phyloP scores from a whole-genome alignment of 2,113 vertebrate genomes.

The Thymallus thymallus region DNA sequence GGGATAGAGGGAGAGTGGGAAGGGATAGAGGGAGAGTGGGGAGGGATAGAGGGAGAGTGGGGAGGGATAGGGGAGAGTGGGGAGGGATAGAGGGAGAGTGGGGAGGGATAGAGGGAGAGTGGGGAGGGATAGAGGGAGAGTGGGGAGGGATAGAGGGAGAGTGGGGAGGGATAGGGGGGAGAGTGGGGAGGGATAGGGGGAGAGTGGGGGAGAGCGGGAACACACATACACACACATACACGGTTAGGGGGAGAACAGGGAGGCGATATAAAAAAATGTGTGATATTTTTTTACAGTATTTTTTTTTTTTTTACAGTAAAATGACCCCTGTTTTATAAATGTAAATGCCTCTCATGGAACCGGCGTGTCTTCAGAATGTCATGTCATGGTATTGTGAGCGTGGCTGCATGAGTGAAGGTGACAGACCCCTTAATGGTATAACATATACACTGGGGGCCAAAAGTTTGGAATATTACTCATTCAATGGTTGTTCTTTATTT shows the following conservation, averaged over 20 bases:
- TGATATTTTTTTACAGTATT: constrained; percentile 24
- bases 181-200: neutral
- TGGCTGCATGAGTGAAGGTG: constrained; percentile 10
- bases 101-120: neutral
- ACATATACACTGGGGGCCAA: too few relatives aligned
- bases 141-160: neutral
- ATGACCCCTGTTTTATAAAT: constrained; percentile 19
- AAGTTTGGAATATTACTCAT: too few relatives aligned
- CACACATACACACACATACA: too few relatives aligned
- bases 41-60: neutral
- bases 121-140: too few relatives aligned
- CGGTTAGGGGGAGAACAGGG: neutral
- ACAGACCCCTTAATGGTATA: neutral
- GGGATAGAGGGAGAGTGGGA: neutral
- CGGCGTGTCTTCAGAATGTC: constrained; percentile 13
- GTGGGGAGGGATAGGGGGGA: too few relatives aligned
- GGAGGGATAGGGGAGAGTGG: too few relatives aligned
- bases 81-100: neutral
- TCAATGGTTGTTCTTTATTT: too few relatives aligned
- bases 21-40: too few relatives aligned
- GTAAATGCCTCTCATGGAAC: constrained; percentile 6
- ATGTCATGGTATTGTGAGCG: constrained; percentile 6
- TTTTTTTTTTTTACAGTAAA: constrained; percentile 24
- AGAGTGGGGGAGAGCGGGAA: neutral
- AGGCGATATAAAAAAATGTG: constrained; percentile 8